These are phyloP conservation scores for Darevskia mixta DNA, from an alignment of 2,797 vertebrate species.

Conservation along the genomic window DNA sequence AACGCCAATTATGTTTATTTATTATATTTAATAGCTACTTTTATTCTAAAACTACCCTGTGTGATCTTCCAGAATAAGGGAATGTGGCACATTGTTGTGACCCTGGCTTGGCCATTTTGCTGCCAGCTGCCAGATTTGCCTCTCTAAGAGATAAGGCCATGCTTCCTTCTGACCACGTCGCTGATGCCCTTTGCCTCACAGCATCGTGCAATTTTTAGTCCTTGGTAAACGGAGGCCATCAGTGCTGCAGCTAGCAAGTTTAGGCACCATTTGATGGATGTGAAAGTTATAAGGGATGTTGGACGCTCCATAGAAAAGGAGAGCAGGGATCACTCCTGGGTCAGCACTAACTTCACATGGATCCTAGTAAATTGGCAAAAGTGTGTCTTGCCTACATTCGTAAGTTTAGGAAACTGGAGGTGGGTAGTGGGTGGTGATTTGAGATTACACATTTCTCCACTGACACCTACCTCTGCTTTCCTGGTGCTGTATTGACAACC, in stretches of 20 bases:
- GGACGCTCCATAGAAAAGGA: background rate
- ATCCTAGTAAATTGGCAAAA: background rate
- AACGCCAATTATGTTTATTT: background rate
- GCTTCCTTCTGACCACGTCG: background rate
- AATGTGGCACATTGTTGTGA: background rate
- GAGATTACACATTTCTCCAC: background rate
- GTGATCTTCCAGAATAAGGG: background rate
- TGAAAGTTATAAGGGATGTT: background rate
- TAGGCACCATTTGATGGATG: background rate
- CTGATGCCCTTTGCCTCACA: background rate
- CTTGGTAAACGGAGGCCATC: background rate
- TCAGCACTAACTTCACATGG: background rate
- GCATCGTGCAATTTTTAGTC: background rate
- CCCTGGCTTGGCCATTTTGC: background rate
- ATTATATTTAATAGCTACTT: background rate
- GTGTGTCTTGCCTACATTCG: background rate
- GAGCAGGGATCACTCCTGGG: background rate
- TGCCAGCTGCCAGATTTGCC: background rate
- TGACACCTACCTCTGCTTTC: background rate
- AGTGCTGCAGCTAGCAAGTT: background rate
- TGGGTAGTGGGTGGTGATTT: background rate
- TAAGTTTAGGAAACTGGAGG: background rate
- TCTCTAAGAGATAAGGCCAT: background rate
- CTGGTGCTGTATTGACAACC: background rate
- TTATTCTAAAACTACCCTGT: background rate